A percentile compares a stretch with the other conserved stretches of the same genome.
Evolutionary conservation across 2,113 vertebrate species (phyloP).

Genomic region (Capreolus pygargus): DNA sequence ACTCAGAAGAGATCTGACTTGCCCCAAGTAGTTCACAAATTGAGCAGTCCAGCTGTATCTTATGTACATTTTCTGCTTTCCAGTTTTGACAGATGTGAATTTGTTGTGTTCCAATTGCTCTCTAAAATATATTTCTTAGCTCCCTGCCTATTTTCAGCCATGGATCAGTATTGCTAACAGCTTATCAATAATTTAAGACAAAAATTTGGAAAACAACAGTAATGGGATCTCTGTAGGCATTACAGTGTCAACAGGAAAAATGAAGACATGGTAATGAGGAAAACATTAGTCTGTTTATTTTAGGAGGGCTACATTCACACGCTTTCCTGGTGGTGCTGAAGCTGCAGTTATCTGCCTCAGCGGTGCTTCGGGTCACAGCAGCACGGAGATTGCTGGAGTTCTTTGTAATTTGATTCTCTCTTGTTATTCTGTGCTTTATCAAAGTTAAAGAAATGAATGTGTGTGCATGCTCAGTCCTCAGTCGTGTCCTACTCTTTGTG

Average conservation of each 20-base stretch:
- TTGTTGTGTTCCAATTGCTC: not conserved
- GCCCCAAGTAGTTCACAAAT: not conserved
- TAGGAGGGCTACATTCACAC: not conserved
- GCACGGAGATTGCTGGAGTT: not conserved
- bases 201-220: constrained; percentile 10
- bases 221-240: constrained; percentile 30
- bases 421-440: not conserved
- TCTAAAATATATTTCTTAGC: not conserved
- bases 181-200: constrained; percentile 53
- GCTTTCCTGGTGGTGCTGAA: not conserved
- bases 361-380: not conserved
- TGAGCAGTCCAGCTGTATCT: not conserved
- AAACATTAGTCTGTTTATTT: not conserved
- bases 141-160: not conserved
- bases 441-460: not conserved
- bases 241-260: not conserved
- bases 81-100: not conserved
- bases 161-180: not conserved
- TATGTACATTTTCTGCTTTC: not conserved
- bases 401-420: not conserved
- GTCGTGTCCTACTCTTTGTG: not conserved
- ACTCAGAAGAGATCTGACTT: constrained; percentile 23
- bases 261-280: not conserved
- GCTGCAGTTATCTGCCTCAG: not conserved
- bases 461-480: not conserved